Percentiles rank a stretch among this genome's conserved stretches.
Evolutionary conservation across 2,113 vertebrate genomes (phyloP).

Genomic region (Galbula dea): DNA sequence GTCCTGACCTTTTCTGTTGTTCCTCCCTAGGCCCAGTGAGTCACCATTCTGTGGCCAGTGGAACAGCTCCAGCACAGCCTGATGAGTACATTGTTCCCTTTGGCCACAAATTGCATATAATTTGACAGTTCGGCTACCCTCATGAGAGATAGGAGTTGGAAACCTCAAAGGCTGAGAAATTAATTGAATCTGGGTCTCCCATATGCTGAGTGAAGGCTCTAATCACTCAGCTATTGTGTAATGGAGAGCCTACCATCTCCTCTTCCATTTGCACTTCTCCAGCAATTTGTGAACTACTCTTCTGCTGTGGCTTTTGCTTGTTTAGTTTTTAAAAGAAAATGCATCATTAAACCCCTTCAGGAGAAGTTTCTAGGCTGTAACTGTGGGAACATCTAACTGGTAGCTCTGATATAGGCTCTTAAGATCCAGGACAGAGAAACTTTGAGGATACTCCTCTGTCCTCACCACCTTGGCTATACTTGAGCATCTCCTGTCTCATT

Average conservation of each 20-base stretch:
- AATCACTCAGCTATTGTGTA: neutral
- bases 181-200: constrained; percentile 11
- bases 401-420: neutral
- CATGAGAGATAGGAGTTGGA: neutral
- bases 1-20: neutral
- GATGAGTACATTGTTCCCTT: neutral
- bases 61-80: neutral
- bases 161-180: neutral
- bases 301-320: neutral
- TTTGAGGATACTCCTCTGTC: neutral
- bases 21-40: neutral
- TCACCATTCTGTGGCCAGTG: neutral
- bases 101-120: neutral
- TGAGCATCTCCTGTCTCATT: neutral
- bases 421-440: neutral
- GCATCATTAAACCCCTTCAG: neutral
- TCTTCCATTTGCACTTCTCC: neutral
- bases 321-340: neutral
- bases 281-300: neutral
- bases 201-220: neutral
- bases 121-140: neutral
- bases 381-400: neutral
- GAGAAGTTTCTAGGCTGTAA: neutral
- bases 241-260: neutral
- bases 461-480: accelerated